phyloP scores from a whole-genome alignment of 2,888 invertebrate genomes.

The Apotomis betuletana region DNA sequence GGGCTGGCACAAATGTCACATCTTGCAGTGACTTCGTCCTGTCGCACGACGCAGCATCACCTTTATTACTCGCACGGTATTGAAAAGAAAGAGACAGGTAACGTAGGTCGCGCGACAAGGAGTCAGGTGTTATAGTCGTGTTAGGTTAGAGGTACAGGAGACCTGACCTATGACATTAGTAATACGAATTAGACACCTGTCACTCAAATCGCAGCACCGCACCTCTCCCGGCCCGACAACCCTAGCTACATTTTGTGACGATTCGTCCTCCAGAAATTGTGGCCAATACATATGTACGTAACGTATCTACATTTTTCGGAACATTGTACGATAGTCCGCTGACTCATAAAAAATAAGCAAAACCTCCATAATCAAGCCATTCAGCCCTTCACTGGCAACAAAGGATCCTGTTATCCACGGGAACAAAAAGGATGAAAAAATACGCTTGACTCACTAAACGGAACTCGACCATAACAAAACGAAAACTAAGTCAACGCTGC shows the following conservation, averaged over 20 bases:
- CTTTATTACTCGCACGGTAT: no score
- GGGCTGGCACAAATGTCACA: no score
- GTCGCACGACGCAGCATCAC: no score
- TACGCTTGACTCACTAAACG: conserved; percentile 59
- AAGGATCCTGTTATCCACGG: conserved; percentile 47
- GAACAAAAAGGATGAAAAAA: conserved; percentile 48
- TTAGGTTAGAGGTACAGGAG: no score
- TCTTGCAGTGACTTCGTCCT: no score
- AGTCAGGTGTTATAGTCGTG: no score
- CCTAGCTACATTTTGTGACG: background rate
- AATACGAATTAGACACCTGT: no score
- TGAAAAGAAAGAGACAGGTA: no score
- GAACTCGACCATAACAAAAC: conserved; percentile 55
- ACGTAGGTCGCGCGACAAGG: no score
- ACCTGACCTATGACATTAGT: no score
- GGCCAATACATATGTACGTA: background rate
- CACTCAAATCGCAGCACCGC: no score
- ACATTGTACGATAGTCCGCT: background rate
- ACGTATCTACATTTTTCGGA: background rate
- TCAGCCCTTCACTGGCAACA: conserved; percentile 34
- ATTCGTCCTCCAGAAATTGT: background rate
- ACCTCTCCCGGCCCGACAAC: no score
- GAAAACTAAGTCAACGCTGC: conserved; percentile 43
- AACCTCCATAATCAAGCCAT: conserved; percentile 33
- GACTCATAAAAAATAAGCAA: conserved; percentile 30